Evolutionary conservation across 2,113 vertebrate species (phyloP).

Genomic region (Trachemys scripta): DNA sequence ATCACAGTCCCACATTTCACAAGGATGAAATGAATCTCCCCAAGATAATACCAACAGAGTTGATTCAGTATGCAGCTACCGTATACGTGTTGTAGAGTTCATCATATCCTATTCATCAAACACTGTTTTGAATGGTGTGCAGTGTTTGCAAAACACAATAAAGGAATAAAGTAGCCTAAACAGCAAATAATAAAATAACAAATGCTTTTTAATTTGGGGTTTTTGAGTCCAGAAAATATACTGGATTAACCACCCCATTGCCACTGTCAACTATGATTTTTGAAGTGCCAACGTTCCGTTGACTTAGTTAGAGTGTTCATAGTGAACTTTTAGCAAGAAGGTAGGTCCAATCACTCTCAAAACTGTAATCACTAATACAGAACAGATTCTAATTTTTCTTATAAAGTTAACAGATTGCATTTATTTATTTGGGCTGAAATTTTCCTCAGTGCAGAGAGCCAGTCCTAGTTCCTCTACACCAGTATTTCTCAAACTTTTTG

Average conservation of each 20-base stretch:
- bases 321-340: neutral
- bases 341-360: neutral
- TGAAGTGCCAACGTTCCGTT: neutral
- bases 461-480: neutral
- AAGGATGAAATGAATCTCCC: constrained; percentile 22
- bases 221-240: neutral
- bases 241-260: neutral
- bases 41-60: constrained; percentile 3
- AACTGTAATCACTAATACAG: neutral
- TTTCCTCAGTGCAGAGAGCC: neutral
- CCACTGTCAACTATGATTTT: neutral
- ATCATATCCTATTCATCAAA: neutral
- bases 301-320: neutral
- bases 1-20: neutral
- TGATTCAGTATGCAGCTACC: neutral
- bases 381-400: neutral
- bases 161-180: neutral
- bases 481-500: neutral
- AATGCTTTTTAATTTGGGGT: neutral
- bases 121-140: neutral
- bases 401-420: neutral
- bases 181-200: neutral
- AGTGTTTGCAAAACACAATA: neutral
- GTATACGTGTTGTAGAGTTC: neutral
- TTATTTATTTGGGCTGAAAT: neutral